Evolutionary conservation across 2,797 vertebrate genomes (phyloP).

Genomic region (Neosilurus hyrtlii): DNA sequence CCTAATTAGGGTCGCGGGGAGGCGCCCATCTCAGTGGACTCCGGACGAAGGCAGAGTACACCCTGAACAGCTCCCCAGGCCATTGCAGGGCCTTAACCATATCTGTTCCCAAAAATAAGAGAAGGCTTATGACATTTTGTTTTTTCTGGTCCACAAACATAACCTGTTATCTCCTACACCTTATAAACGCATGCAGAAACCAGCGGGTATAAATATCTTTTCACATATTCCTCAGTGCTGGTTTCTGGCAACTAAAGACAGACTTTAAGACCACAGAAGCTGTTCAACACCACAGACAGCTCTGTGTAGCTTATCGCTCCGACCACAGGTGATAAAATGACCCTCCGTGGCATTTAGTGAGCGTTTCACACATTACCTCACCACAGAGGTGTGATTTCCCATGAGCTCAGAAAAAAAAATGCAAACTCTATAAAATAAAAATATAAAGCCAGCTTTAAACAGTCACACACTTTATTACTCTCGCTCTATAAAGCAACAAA

Average conservation of each 20-base stretch:
- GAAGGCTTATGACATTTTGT: too few relatives aligned
- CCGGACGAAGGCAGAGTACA: too few relatives aligned
- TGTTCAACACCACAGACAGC: not conserved
- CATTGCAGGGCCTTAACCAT: too few relatives aligned
- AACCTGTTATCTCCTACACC: not conserved
- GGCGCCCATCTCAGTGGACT: too few relatives aligned
- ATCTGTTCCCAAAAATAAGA: too few relatives aligned
- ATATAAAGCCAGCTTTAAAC: not conserved
- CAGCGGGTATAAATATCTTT: not conserved
- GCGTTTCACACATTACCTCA: not conserved
- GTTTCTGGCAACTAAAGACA: not conserved
- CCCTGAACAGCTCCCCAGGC: too few relatives aligned
- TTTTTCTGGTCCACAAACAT: not conserved
- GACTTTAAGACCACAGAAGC: not conserved
- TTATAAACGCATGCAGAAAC: not conserved
- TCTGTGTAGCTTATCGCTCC: not conserved
- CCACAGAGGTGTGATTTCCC: not conserved
- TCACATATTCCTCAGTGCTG: not conserved
- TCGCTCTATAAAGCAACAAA: too few relatives aligned
- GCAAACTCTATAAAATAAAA: too few relatives aligned
- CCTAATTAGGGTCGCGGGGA: too few relatives aligned
- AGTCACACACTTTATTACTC: too few relatives aligned
- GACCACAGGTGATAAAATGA: not conserved
- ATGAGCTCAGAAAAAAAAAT: too few relatives aligned
- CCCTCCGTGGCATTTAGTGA: too few relatives aligned